Conservation (phyloP, 2,797 vertebrate genomes). For the Amphiprion clarkii region DNA sequence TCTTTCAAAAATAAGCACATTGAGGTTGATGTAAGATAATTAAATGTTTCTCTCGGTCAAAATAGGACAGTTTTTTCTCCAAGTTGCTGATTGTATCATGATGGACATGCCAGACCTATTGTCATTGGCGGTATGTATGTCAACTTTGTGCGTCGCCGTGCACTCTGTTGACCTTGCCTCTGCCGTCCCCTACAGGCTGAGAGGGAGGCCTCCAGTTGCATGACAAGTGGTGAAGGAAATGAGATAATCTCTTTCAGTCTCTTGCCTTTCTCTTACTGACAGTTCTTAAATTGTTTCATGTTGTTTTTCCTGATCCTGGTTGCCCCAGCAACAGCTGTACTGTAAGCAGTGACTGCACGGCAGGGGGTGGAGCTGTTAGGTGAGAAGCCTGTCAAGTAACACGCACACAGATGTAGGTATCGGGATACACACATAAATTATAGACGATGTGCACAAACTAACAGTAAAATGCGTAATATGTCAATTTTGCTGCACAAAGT, state of each 20-base stretch:
- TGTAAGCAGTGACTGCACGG: conserved; percentile 70
- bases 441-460: not conserved
- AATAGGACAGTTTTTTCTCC: not conserved
- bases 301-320: conserved; percentile 82
- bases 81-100: not conserved
- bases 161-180: conserved; percentile 52
- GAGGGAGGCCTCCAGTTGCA: conserved; percentile 50
- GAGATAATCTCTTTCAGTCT: conserved; percentile 73
- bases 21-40: not conserved
- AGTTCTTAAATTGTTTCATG: conserved; percentile 77
- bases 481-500: not conserved
- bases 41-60: not conserved
- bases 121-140: conserved; percentile 14
- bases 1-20: too few species aligned
- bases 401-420: conserved; percentile 13
- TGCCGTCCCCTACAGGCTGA: conserved; percentile 61
- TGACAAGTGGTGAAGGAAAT: conserved; percentile 73
- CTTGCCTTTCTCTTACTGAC: conserved; percentile 68
- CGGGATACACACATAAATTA: not conserved
- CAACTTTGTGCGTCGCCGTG: conserved; percentile 25
- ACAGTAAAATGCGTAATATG: not conserved
- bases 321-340: conserved; percentile 68
- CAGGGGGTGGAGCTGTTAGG: conserved; percentile 76
- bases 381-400: conserved; percentile 68
- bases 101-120: conserved; percentile 5